These are phyloP conservation scores for Acanthosoma haemorrhoidale DNA, from an alignment of 2,888 invertebrate genomes.

Conservation along the genomic window DNA sequence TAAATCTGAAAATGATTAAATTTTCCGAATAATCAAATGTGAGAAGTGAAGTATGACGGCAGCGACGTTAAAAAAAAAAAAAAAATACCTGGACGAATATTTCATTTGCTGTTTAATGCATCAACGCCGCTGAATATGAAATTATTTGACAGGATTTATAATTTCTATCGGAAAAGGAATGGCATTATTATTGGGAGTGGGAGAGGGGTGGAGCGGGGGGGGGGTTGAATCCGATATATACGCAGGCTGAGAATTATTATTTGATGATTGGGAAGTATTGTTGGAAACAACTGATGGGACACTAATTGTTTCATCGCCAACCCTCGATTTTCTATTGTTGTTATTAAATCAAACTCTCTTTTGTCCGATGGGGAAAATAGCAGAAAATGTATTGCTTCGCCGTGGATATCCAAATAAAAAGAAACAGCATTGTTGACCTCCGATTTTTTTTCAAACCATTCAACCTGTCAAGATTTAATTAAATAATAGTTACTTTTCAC, in stretches of 20 bases:
- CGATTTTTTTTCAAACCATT: too few species aligned
- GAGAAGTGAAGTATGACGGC: constrained; percentile 1
- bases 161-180: constrained; percentile 9
- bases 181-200: not conserved
- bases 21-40: too few species aligned
- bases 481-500: too few species aligned
- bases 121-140: constrained; percentile 6
- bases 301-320: constrained; percentile 1
- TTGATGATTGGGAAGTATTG: constrained; percentile 1
- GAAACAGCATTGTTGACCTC: too few species aligned
- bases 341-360: constrained; percentile 3
- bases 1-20: not conserved
- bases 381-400: not conserved
- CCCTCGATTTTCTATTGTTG: constrained; percentile 5
- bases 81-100: not conserved
- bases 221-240: not conserved
- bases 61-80: not conserved
- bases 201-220: not conserved
- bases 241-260: not conserved
- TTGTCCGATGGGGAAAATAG: not conserved
- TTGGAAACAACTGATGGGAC: not conserved
- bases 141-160: constrained; percentile 1
- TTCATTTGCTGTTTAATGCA: constrained; percentile 12
- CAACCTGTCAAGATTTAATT: too few species aligned
- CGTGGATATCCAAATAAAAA: too few species aligned